These are phyloP conservation scores for Perizoma flavofasciatum DNA, from an alignment of 2,888 invertebrate species.

Conservation along the genomic window DNA sequence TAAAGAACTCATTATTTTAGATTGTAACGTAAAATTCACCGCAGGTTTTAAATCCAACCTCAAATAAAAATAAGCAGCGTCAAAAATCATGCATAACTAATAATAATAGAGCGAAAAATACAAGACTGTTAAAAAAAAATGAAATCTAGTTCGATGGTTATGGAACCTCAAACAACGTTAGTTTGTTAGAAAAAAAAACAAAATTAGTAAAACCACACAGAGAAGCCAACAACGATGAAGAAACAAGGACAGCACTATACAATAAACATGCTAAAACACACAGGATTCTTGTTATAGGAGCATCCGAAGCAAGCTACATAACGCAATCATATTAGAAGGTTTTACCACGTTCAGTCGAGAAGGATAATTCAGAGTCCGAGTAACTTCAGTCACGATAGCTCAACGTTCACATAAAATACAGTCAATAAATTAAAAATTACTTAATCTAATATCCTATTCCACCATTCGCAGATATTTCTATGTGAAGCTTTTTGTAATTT, in stretches of 20 bases:
- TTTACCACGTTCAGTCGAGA: constrained; percentile 42
- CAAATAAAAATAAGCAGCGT: constrained; percentile 9
- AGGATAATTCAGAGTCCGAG: constrained; percentile 41
- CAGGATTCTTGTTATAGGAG: constrained; percentile 10
- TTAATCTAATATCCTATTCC: too few relatives aligned
- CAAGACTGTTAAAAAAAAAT: background rate
- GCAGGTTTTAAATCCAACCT: constrained; percentile 9
- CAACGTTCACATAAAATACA: background rate
- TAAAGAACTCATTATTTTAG: background rate
- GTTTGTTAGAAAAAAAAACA: constrained; percentile 15
- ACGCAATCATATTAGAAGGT: constrained; percentile 32
- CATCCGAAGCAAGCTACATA: constrained; percentile 32
- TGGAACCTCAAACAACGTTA: constrained; percentile 13
- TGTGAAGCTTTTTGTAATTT: too few relatives aligned
- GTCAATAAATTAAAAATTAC: background rate
- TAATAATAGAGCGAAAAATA: constrained; percentile 6
- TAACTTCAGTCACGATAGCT: constrained; percentile 35
- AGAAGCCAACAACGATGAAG: constrained; percentile 26
- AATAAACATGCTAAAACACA: constrained; percentile 9
- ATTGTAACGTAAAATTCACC: constrained; percentile 18
- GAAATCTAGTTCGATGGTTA: constrained; percentile 8
- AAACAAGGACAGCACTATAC: constrained; percentile 6
- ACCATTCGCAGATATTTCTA: too few relatives aligned
- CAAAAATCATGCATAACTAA: constrained; percentile 19
- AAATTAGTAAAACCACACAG: constrained; percentile 21